A percentile compares a stretch with the other conserved stretches of the same genome.
Evolutionary conservation across 2,113 vertebrate genomes (phyloP).

Genomic region (Solenodon paradoxus): DNA sequence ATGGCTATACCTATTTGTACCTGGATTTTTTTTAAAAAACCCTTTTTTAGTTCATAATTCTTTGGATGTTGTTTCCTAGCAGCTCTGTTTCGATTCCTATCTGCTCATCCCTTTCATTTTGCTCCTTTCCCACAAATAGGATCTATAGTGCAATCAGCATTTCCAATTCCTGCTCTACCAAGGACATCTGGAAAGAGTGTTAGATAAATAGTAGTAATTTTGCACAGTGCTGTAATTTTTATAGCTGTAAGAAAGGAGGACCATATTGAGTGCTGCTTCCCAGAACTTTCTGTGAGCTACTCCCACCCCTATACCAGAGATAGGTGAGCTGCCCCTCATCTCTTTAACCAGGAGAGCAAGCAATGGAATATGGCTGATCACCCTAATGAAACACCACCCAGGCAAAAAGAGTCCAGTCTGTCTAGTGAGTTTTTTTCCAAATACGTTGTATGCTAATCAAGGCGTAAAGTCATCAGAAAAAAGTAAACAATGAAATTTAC

Average conservation of each 20-base stretch:
- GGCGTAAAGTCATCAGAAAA: conserved; percentile 33
- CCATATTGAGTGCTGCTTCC: not conserved
- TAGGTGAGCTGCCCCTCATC: conserved; percentile 6
- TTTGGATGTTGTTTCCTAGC: conserved; percentile 31
- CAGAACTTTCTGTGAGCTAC: not conserved
- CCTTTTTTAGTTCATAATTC: conserved; percentile 12
- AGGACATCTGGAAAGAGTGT: conserved; percentile 33
- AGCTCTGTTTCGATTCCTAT: conserved; percentile 35
- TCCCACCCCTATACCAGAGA: not conserved
- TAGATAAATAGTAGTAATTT: conserved; percentile 38
- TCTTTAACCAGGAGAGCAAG: not conserved
- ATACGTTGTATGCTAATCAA: conserved; percentile 13
- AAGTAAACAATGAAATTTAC: conserved; percentile 11
- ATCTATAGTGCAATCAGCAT: not conserved
- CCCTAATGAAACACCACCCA: conserved; percentile 29
- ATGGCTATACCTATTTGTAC: not conserved
- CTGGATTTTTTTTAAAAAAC: not conserved
- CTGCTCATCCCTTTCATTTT: conserved; percentile 17
- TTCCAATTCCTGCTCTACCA: not conserved
- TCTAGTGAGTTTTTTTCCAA: conserved; percentile 53
- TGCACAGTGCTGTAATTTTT: conserved; percentile 32
- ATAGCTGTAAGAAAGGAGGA: not conserved
- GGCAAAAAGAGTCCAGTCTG: conserved; percentile 36
- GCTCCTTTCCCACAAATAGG: conserved; percentile 8
- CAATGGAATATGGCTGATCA: not conserved